Conservation (phyloP, 2,113 vertebrate genomes). For the Stegostoma tigrinum region DNA sequence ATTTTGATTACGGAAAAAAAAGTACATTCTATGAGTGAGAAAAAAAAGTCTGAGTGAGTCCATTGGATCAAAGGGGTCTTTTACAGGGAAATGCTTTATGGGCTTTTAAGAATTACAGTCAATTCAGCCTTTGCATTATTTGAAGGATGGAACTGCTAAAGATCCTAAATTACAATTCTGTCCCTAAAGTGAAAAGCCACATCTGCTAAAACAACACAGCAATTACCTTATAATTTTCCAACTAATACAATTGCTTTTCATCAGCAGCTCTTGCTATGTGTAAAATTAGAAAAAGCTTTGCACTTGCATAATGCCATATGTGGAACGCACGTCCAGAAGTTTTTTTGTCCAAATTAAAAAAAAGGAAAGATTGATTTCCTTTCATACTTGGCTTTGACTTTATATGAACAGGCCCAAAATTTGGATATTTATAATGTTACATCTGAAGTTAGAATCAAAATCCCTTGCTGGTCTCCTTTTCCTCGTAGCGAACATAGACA, state of each 20-base stretch:
- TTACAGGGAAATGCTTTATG: constrained; percentile 27
- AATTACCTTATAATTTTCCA: not conserved
- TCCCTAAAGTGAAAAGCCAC: constrained; percentile 6
- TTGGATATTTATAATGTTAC: not conserved
- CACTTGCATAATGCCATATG: not conserved
- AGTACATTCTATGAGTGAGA: constrained; percentile 21
- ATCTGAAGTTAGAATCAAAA: not conserved
- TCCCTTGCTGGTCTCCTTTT: too few relatives aligned
- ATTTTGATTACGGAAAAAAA: constrained; percentile 35
- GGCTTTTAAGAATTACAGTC: not conserved
- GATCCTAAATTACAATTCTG: not conserved
- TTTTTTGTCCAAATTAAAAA: constrained; percentile 10
- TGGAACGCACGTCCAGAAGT: not conserved
- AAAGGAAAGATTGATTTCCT: not conserved
- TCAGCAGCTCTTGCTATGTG: not conserved
- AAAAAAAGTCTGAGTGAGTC: not conserved
- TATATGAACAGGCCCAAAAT: not conserved
- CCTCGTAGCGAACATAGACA: not conserved
- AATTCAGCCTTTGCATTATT: constrained; percentile 11
- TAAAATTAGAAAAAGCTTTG: constrained; percentile 15
- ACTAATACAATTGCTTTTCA: not conserved
- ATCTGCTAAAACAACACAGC: not conserved
- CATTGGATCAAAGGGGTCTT: constrained; percentile 32
- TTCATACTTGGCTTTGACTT: constrained; percentile 4
- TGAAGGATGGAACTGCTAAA: not conserved